Evolutionary conservation across 37 sponge, comb jelly and placozoan species (phyloP).

Genomic region (Ianthella basta): DNA sequence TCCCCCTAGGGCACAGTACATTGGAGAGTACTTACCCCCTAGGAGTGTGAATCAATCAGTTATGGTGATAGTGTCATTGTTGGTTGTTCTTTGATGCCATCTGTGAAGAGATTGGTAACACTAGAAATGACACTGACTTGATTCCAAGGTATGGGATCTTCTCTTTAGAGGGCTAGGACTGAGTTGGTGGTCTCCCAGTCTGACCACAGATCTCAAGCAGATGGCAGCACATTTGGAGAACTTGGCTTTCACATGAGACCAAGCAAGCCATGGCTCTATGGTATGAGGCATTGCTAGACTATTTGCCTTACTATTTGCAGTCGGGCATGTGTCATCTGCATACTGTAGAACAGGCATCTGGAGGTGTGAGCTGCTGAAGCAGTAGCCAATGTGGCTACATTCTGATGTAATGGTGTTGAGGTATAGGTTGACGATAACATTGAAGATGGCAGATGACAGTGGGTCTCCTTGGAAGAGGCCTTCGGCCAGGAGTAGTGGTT

Average conservation of each 20-base stretch:
- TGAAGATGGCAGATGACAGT: neutral
- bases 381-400: neutral
- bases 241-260: slow-evolving; percentile 28
- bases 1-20: no score
- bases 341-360: slow-evolving; percentile 7
- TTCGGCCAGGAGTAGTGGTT: neutral
- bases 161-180: neutral
- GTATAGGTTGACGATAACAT: no score
- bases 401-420: neutral
- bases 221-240: slow-evolving; percentile 3
- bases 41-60: no score
- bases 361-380: neutral
- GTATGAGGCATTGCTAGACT: neutral
- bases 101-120: neutral
- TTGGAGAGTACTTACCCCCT: no score
- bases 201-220: neutral
- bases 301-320: neutral
- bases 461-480: no score
- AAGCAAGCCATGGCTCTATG: slow-evolving; percentile 11
- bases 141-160: no score
- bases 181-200: slow-evolving; percentile 9
- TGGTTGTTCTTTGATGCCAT: no score
- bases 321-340: slow-evolving; percentile 38
- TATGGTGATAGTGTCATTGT: no score
- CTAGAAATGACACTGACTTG: slow-evolving; percentile 8